A percentile compares a stretch with the other conserved stretches of the same genome.
Evolutionary conservation across 2,113 vertebrate species (phyloP).

Genomic region (Emydocephalus ijimae): DNA sequence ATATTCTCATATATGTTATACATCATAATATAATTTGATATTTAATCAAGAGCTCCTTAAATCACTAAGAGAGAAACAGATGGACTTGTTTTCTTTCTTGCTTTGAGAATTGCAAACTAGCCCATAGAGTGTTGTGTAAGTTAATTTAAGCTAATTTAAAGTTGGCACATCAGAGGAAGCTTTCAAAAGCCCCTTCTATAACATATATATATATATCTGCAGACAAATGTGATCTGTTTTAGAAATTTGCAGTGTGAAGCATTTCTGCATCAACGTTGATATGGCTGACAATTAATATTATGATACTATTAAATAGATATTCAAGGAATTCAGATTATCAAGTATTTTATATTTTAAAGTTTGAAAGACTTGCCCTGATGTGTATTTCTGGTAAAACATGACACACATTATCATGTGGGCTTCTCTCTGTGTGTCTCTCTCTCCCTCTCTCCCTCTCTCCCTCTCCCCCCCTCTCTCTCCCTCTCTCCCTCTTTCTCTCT

Average conservation of each 20-base stretch:
- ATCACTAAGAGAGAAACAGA: not conserved
- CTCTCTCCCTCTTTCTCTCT: too few relatives aligned
- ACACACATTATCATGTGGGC: slow-evolving; percentile 29
- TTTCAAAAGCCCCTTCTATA: not conserved
- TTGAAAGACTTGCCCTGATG: slow-evolving; percentile 48
- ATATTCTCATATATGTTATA: not conserved
- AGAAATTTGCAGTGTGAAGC: slow-evolving; percentile 41
- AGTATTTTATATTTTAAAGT: slow-evolving; percentile 54
- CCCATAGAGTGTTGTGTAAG: not conserved
- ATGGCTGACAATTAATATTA: slow-evolving; percentile 59
- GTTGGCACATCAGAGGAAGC: not conserved
- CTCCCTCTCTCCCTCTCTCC: too few relatives aligned
- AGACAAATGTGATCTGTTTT: slow-evolving; percentile 50
- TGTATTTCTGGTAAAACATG: slow-evolving; percentile 55
- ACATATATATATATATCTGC: not conserved
- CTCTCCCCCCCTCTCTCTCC: too few relatives aligned
- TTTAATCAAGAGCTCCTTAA: not conserved
- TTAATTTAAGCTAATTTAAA: not conserved
- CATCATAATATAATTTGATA: not conserved
- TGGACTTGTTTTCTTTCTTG: not conserved
- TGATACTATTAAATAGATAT: slow-evolving; percentile 71
- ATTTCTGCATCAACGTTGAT: slow-evolving; percentile 61
- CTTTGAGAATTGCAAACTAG: not conserved
- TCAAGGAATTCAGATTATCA: slow-evolving; percentile 62
- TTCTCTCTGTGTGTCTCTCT: too few relatives aligned